Conservation (phyloP, 2,888 invertebrate species). For the Callyntrura guangdongensis region DNA sequence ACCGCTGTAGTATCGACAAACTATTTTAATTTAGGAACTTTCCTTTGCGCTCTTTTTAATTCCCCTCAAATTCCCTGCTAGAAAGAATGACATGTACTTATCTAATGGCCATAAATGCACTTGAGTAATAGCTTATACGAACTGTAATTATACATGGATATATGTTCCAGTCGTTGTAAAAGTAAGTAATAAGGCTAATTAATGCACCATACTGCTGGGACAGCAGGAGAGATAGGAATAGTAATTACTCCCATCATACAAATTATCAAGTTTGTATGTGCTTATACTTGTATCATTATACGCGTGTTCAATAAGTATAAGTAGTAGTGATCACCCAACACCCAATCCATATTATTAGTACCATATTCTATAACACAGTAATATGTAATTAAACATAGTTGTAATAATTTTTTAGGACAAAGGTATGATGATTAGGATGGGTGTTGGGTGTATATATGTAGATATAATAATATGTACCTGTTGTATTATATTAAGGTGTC, state of each 20-base stretch:
- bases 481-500: no score
- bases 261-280: not conserved
- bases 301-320: not conserved
- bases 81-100: conserved; percentile 38
- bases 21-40: not conserved
- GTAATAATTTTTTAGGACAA: no score
- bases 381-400: not conserved
- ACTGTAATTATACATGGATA: conserved; percentile 9
- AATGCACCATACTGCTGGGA: conserved; percentile 34
- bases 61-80: conserved; percentile 37
- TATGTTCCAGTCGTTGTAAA: conserved; percentile 24
- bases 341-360: not conserved
- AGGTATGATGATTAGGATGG: no score
- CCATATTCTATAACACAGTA: not conserved
- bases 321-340: not conserved
- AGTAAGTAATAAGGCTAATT: conserved; percentile 44
- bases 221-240: conserved; percentile 13
- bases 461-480: not conserved
- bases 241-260: conserved; percentile 4
- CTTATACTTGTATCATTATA: not conserved
- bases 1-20: no score
- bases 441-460: not conserved
- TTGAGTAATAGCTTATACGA: conserved; percentile 39
- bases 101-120: conserved; percentile 34
- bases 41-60: no score